Conservation (phyloP, 92 coral and sea anemone species). For the Virgularia gustaviana region DNA sequence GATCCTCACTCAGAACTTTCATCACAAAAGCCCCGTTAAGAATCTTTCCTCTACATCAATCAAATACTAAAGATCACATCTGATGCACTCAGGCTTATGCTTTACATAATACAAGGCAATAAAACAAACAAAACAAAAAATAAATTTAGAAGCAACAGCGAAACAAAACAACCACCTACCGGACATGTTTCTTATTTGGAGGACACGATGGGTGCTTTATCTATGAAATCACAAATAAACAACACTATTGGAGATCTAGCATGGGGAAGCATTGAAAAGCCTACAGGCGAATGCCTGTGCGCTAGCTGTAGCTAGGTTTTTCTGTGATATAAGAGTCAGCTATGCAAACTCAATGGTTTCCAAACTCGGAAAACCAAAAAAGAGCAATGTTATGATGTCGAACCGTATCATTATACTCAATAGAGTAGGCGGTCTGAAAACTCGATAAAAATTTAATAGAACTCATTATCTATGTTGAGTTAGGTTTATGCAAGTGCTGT, state of each 20-base stretch:
- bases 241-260: neutral
- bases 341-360: no score
- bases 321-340: no score
- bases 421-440: no score
- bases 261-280: neutral
- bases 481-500: no score
- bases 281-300: no score
- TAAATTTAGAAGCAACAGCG: neutral
- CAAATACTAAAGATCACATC: no score
- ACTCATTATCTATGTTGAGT: no score
- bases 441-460: no score
- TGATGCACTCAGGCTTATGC: neutral
- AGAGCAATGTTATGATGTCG: no score
- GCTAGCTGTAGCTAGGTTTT: no score
- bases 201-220: slow-evolving; percentile 63
- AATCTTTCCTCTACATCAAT: slow-evolving; percentile 75
- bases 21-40: slow-evolving; percentile 67
- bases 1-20: slow-evolving; percentile 75
- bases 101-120: neutral
- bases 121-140: neutral
- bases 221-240: slow-evolving; percentile 28
- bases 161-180: slow-evolving; percentile 39
- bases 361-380: no score
- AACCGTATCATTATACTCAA: no score
- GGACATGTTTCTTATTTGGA: slow-evolving; percentile 58